Evolutionary conservation across 2,888 invertebrate species (phyloP).

Genomic region (Hetaerina titia): DNA sequence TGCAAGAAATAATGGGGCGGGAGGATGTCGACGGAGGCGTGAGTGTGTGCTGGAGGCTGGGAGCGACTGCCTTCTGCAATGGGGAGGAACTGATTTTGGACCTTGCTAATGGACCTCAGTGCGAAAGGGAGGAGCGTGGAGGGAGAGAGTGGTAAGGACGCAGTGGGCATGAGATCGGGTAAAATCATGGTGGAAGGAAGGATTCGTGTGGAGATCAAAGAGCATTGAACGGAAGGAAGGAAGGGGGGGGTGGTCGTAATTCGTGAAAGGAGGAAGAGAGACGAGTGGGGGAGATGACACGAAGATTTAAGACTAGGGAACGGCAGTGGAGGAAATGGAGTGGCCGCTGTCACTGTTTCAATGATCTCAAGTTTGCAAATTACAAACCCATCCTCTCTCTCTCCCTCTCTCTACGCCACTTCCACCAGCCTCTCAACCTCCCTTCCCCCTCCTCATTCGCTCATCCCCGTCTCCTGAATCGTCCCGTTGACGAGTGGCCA

Average conservation of each 20-base stretch:
- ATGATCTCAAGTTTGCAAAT: background rate
- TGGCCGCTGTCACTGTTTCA: too few relatives aligned
- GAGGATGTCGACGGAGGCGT: background rate
- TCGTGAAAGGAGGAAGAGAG: background rate
- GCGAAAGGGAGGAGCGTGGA: too few relatives aligned
- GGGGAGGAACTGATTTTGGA: too few relatives aligned
- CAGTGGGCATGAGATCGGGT: too few relatives aligned
- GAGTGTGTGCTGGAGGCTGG: too few relatives aligned
- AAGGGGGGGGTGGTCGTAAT: too few relatives aligned
- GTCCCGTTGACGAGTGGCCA: background rate
- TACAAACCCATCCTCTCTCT: background rate
- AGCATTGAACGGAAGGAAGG: background rate
- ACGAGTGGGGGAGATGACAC: background rate
- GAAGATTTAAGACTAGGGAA: background rate
- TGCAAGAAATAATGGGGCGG: background rate
- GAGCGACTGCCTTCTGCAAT: too few relatives aligned
- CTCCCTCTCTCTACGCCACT: background rate
- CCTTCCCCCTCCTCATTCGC: background rate
- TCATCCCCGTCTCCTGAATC: background rate
- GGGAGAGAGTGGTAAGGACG: too few relatives aligned
- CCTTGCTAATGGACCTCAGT: too few relatives aligned
- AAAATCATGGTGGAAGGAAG: background rate
- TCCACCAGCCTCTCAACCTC: background rate
- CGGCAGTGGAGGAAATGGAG: too few relatives aligned
- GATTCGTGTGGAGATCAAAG: background rate